Conservation (phyloP, 2,113 vertebrate genomes). For the Ceyx cyanopectus region DNA sequence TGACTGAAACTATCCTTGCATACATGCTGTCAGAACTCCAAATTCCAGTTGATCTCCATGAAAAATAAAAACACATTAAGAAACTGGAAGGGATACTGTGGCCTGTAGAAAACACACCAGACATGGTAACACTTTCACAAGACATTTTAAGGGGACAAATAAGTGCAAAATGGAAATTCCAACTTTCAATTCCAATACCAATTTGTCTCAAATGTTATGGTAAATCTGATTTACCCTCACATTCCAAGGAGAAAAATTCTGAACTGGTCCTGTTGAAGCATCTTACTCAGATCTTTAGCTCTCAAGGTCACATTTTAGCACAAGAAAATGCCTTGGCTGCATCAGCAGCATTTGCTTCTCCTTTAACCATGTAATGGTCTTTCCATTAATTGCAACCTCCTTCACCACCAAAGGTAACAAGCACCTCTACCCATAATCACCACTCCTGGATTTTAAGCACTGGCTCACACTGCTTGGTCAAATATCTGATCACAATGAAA, state of each 20-base stretch:
- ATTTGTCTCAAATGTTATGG: neutral
- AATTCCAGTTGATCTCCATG: neutral
- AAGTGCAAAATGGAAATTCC: neutral
- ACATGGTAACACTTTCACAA: neutral
- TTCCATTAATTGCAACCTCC: neutral
- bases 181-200: neutral
- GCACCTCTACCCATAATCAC: neutral
- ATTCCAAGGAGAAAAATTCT: neutral
- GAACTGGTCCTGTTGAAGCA: neutral
- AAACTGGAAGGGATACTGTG: neutral
- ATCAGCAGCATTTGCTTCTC: neutral
- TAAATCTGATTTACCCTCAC: neutral
- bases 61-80: neutral
- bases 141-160: fast-evolving
- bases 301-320: neutral
- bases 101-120: neutral
- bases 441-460: neutral
- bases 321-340: neutral
- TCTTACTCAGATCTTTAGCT: neutral
- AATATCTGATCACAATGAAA: neutral
- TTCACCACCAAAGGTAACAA: neutral
- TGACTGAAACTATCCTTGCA: neutral
- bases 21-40: neutral
- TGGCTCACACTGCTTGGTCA: neutral
- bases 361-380: fast-evolving